These are phyloP conservation scores for Rhodinocichla rosea DNA, from an alignment of 2,113 vertebrate species.

Conservation along the genomic window DNA sequence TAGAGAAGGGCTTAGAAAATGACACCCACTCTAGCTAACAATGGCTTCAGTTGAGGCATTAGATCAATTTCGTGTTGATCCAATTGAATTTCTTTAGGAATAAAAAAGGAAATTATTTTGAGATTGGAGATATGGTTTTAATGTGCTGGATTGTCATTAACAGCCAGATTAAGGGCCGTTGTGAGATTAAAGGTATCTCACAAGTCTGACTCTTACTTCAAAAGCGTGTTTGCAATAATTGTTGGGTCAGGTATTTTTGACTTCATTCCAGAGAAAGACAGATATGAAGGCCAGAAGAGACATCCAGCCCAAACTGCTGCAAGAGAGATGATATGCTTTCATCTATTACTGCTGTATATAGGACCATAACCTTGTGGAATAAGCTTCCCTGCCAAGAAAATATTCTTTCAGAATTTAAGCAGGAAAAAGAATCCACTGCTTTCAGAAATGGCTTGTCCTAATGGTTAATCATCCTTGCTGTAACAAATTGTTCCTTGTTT, in stretches of 20 bases:
- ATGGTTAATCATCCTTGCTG: slow-evolving; percentile 14
- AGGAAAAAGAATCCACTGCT: neutral
- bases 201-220: neutral
- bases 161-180: neutral
- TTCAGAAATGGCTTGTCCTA: neutral
- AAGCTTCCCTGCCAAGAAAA: neutral
- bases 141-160: neutral
- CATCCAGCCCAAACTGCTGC: neutral
- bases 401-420: neutral
- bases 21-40: neutral
- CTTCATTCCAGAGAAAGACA: neutral
- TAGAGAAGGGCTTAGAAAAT: neutral
- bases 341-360: neutral
- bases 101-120: neutral
- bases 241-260: neutral
- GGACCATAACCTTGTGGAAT: neutral
- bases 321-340: neutral
- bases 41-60: neutral
- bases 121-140: neutral
- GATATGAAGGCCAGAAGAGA: neutral
- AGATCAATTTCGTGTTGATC: neutral
- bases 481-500: slow-evolving; percentile 27
- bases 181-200: neutral
- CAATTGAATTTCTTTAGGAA: neutral
- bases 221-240: neutral